These are phyloP conservation scores for Eristalinus sepulchralis DNA, from an alignment of 2,888 invertebrate genomes.

Conservation along the genomic window DNA sequence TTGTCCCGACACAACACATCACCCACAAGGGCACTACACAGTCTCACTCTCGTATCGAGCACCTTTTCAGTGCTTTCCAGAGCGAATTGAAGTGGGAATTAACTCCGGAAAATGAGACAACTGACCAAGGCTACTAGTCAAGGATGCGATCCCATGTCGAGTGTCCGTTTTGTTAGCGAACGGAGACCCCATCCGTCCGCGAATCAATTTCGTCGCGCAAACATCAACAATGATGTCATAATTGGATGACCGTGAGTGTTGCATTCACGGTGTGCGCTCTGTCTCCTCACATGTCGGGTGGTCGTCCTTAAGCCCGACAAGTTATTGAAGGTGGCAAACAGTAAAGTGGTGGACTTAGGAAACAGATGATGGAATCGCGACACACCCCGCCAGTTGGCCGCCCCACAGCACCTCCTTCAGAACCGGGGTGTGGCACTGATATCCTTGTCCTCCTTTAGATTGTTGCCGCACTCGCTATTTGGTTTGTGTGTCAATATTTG, in stretches of 20 bases:
- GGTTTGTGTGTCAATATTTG: constrained; percentile 61
- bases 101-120: neutral
- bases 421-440: constrained; percentile 27
- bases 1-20: neutral
- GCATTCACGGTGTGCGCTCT: neutral
- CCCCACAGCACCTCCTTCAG: neutral
- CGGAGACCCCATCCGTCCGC: neutral
- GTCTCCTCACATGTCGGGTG: neutral
- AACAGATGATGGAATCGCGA: neutral
- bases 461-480: constrained; percentile 31
- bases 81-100: neutral
- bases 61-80: neutral
- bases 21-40: neutral
- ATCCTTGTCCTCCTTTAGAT: constrained; percentile 29
- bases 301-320: neutral
- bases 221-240: constrained; percentile 27
- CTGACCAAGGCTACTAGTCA: neutral
- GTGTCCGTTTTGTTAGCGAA: neutral
- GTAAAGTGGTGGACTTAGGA: neutral
- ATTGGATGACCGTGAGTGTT: neutral
- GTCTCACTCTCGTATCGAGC: neutral
- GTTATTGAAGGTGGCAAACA: neutral
- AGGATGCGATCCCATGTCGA: neutral
- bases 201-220: constrained; percentile 16
- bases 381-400: neutral